phyloP scores from a whole-genome alignment of 2,113 vertebrate species.

The Psettodes erumei region DNA sequence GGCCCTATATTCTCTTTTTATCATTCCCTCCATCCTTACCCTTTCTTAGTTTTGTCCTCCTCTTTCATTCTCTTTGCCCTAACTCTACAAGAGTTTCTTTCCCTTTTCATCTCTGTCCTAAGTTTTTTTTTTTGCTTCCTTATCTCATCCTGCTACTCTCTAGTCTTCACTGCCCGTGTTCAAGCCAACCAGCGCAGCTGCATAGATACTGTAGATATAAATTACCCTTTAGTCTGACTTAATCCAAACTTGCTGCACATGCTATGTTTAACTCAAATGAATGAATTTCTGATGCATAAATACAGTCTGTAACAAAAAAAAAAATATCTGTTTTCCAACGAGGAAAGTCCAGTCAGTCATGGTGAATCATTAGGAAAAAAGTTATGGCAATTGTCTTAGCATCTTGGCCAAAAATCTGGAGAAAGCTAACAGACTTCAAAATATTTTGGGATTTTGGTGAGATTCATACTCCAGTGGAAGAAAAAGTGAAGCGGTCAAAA shows the following conservation, averaged over 20 bases:
- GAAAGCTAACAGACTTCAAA: background rate
- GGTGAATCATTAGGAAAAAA: too few species aligned
- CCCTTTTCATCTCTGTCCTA: constrained; percentile 50
- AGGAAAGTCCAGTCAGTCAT: background rate
- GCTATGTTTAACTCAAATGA: constrained; percentile 4
- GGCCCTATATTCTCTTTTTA: constrained; percentile 57
- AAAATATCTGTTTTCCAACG: background rate
- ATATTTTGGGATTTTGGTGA: constrained; percentile 32
- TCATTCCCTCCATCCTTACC: constrained; percentile 47
- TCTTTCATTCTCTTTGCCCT: constrained; percentile 58
- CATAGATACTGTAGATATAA: constrained; percentile 49
- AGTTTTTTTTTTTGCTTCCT: constrained; percentile 58
- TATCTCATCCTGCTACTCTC: constrained; percentile 38
- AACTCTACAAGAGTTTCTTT: constrained; percentile 44
- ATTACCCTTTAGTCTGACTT: constrained; percentile 47
- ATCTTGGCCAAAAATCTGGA: constrained; percentile 8
- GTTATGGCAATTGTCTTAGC: constrained; percentile 20
- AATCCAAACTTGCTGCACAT: constrained; percentile 43
- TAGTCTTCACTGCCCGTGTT: constrained; percentile 26
- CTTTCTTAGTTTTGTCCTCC: constrained; percentile 53
- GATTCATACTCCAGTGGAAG: constrained; percentile 45
- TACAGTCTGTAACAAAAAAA: background rate
- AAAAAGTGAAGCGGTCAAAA: constrained; percentile 58
- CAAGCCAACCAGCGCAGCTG: constrained; percentile 18
- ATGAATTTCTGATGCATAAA: constrained; percentile 16